Evolutionary conservation across 2,888 invertebrate genomes (phyloP).

Genomic region (Andrena minutula): DNA sequence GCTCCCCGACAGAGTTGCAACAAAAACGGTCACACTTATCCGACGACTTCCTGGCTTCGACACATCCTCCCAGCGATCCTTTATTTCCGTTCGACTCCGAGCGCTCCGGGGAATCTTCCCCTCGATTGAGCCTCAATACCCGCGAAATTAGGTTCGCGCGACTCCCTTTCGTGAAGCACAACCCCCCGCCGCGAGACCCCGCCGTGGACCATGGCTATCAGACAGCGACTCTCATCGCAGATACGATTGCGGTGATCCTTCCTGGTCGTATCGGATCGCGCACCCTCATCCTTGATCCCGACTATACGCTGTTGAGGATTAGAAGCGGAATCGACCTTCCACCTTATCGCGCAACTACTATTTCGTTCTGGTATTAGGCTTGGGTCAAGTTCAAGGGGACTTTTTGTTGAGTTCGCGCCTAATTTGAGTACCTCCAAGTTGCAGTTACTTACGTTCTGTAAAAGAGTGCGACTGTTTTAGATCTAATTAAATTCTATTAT

Average conservation of each 20-base stretch:
- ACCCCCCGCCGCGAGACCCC: constrained; percentile 8
- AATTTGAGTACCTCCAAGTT: no score
- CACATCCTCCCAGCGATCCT: constrained; percentile 38
- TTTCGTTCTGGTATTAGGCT: no score
- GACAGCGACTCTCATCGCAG: constrained; percentile 9
- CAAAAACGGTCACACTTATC: constrained; percentile 35
- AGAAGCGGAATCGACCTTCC: not conserved
- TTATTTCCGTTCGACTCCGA: constrained; percentile 51
- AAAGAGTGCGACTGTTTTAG: no score
- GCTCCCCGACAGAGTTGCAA: not conserved
- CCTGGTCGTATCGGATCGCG: not conserved
- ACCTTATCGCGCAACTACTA: not conserved
- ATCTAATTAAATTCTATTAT: no score
- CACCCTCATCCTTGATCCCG: not conserved
- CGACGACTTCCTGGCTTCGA: constrained; percentile 31
- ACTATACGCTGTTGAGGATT: not conserved
- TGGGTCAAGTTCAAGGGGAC: no score
- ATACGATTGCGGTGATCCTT: not conserved
- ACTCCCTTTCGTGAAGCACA: constrained; percentile 19
- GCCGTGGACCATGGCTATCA: not conserved
- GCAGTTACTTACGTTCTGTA: no score
- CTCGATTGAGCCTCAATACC: constrained; percentile 73
- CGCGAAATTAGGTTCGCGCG: constrained; percentile 70
- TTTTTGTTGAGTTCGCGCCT: no score
- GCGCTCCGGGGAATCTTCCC: constrained; percentile 62